These are phyloP conservation scores for Sebastiscus tertius DNA, from an alignment of 2,797 vertebrate species.

Conservation along the genomic window DNA sequence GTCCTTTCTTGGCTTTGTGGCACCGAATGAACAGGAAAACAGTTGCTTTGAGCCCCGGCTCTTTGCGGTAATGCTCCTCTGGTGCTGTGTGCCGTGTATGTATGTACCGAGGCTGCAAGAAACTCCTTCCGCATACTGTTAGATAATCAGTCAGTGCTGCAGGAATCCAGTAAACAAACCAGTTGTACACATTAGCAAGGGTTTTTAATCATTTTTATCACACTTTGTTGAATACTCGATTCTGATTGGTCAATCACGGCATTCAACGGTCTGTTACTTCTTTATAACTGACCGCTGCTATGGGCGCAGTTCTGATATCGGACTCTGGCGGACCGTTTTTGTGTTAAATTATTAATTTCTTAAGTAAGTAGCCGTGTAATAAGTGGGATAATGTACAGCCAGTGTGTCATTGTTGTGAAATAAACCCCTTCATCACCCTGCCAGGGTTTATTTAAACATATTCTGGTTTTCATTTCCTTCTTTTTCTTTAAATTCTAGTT, in stretches of 20 bases:
- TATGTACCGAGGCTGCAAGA: neutral
- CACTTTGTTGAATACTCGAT: no score
- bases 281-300: no score
- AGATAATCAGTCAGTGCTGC: neutral
- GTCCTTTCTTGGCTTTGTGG: constrained; percentile 21
- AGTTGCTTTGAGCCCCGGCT: constrained; percentile 21
- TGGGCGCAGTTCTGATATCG: fast-evolving
- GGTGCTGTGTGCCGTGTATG: neutral
- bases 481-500: neutral
- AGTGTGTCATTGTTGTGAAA: no score
- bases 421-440: no score
- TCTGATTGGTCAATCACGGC: no score
- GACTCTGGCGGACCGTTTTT: fast-evolving
- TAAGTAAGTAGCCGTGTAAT: no score
- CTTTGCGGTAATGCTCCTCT: constrained; percentile 23
- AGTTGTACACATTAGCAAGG: neutral
- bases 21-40: constrained; percentile 20
- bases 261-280: no score
- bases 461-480: neutral
- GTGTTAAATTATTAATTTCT: no score
- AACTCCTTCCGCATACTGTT: constrained; percentile 1
- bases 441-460: no score
- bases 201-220: neutral
- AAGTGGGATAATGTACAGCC: no score
- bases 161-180: neutral